These are phyloP conservation scores for Leistus spinibarbis DNA, from an alignment of 2,888 invertebrate species.

Conservation along the genomic window DNA sequence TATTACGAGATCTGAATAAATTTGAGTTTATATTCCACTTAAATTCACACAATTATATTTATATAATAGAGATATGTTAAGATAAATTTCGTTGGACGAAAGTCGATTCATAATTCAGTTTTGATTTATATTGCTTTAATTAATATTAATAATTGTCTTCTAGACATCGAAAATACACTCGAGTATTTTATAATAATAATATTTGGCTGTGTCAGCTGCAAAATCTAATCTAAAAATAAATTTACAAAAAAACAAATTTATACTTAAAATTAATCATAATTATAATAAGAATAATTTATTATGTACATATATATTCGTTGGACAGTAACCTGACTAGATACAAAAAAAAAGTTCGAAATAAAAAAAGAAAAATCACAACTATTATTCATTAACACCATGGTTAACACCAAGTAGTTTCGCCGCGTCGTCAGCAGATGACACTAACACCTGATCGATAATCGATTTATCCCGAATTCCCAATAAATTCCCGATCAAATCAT, in stretches of 20 bases:
- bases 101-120: neutral
- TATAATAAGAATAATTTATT: constrained; percentile 18
- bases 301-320: constrained; percentile 30
- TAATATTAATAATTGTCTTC: constrained; percentile 19
- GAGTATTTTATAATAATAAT: neutral
- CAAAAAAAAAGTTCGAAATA: constrained; percentile 35
- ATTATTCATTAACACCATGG: constrained; percentile 48
- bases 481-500: constrained; percentile 86
- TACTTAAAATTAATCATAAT: constrained; percentile 9
- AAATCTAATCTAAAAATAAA: constrained; percentile 9
- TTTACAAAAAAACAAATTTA: constrained; percentile 22
- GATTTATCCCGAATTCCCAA: constrained; percentile 86
- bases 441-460: constrained; percentile 83
- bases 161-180: constrained; percentile 17
- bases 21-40: too few relatives aligned
- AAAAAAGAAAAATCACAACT: constrained; percentile 22
- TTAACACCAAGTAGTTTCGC: constrained; percentile 85
- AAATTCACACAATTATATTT: too few relatives aligned
- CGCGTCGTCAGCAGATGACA: constrained; percentile 84
- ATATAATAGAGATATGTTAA: too few relatives aligned
- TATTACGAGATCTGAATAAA: neutral
- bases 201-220: constrained; percentile 37
- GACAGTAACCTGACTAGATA: constrained; percentile 37
- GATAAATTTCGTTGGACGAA: too few relatives aligned
- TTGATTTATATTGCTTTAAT: constrained; percentile 29